Percentiles rank a stretch among this genome's conserved stretches.
Conservation (phyloP, 2,113 vertebrate species). For the Panurus biarmicus region DNA sequence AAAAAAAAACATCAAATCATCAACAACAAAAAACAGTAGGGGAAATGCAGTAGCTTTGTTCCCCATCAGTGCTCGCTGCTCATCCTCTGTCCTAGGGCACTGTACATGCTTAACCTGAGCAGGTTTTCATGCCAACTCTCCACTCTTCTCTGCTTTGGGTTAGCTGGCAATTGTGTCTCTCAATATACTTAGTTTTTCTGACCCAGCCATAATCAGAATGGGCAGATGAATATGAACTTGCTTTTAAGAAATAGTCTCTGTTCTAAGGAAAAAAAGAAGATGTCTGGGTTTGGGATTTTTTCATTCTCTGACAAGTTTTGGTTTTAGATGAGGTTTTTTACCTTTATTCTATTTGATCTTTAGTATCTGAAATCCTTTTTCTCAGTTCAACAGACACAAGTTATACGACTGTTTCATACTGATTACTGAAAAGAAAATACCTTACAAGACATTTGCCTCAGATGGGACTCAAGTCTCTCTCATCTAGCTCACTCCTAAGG, state of each 20-base stretch:
- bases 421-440: background rate
- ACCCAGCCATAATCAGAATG: background rate
- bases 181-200: background rate
- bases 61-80: background rate
- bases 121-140: constrained; percentile 7
- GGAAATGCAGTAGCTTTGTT: constrained; percentile 26
- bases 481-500: background rate
- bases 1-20: background rate
- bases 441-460: background rate
- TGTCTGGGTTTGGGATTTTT: background rate
- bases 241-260: background rate
- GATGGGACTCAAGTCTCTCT: background rate
- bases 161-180: background rate
- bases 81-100: constrained; percentile 22
- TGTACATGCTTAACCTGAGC: background rate
- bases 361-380: background rate
- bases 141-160: background rate
- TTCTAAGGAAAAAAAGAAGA: background rate
- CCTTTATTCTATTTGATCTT: background rate
- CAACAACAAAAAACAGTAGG: background rate
- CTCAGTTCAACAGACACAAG: background rate
- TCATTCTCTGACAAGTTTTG: background rate
- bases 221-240: background rate
- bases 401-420: background rate
- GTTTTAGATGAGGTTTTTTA: background rate